Conservation (phyloP, 2,888 invertebrate genomes). For the Dynastes hyllus region DNA sequence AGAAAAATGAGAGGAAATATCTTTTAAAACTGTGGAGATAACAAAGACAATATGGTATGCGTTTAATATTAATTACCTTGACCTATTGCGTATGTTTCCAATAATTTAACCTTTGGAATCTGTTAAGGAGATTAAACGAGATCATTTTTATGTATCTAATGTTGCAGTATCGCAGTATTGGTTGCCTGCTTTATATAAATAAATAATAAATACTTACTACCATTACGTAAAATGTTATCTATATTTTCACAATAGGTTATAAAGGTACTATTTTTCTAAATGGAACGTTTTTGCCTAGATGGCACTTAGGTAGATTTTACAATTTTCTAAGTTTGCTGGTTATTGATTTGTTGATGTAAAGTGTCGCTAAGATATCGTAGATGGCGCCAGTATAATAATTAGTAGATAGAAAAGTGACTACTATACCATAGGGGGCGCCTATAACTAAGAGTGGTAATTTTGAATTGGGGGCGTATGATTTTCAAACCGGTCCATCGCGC, state of each 20-base stretch:
- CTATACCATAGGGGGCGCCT: slow-evolving; percentile 16
- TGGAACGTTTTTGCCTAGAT: too few species aligned
- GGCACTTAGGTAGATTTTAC: too few species aligned
- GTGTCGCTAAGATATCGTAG: too few species aligned
- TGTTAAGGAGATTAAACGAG: not conserved
- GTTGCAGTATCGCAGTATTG: not conserved
- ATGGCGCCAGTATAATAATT: not conserved
- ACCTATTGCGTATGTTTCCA: not conserved
- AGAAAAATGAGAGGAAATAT: too few species aligned
- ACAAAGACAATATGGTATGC: too few species aligned
- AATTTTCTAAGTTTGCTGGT: too few species aligned
- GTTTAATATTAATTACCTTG: too few species aligned
- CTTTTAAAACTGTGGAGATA: too few species aligned
- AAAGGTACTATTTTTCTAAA: too few species aligned
- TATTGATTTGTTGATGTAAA: too few species aligned
- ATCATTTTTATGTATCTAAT: not conserved
- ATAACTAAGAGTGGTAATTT: slow-evolving; percentile 16
- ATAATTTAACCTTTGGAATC: slow-evolving; percentile 11
- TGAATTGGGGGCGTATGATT: slow-evolving; percentile 50
- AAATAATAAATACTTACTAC: too few species aligned
- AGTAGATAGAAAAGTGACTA: not conserved
- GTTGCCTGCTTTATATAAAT: not conserved
- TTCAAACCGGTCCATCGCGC: slow-evolving; percentile 58
- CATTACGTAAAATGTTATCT: not conserved
- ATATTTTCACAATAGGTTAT: too few species aligned